Evolutionary conservation across 2,888 invertebrate genomes (phyloP), one percentile per base, ranked within the genome.

Genomic region (Syritta pipiens): DNA sequence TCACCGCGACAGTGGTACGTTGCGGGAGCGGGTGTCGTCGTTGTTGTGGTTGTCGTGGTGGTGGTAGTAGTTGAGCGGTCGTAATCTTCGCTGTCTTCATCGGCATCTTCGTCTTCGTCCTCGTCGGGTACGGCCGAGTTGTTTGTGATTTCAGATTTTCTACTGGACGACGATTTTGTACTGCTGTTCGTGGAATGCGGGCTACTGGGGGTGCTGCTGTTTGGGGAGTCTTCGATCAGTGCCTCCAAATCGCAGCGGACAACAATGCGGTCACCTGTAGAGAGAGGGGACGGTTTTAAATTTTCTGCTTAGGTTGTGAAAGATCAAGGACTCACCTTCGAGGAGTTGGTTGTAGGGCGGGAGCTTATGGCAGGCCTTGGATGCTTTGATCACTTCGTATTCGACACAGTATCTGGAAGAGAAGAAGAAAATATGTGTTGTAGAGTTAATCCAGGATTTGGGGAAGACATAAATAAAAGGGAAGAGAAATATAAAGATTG

Each of bases 161-260:
- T 75, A 28, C 81, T 46, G 9, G 59, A 14, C 1, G 63, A 37
- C 14, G 26, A 32, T 55, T 76, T 51, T 48, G 55, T 22, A 48
- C 28, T 62, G 26, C 30, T 49, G 14, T 51, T 62, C 24, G 10
- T 60, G n/a, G n/a, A 30, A 19, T 46, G 24, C 24, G 30, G 48
- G 17, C 10, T 20, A 30, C 22, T 67, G 28, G 30, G 48, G 17
- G n/a, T 20, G 37, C 22, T 67, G 24, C 26, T 65, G 12, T 22
- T 46, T 1, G 44, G 67, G 6, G 81, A 42, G 49, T 89, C 89
- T 74, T 86, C 85, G 55, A 95, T 91, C 72, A 96, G 91, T 0
- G 96, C 96, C 82, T 94, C 94, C 1, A 94, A 91, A 88, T 96
- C 96, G 86, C 96, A 96, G 81, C 93, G 92, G 0, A 96, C 94